Base-by-base conservation (phyloP, 2,113 vertebrate genomes). In the Seriola dumerili region DNA sequence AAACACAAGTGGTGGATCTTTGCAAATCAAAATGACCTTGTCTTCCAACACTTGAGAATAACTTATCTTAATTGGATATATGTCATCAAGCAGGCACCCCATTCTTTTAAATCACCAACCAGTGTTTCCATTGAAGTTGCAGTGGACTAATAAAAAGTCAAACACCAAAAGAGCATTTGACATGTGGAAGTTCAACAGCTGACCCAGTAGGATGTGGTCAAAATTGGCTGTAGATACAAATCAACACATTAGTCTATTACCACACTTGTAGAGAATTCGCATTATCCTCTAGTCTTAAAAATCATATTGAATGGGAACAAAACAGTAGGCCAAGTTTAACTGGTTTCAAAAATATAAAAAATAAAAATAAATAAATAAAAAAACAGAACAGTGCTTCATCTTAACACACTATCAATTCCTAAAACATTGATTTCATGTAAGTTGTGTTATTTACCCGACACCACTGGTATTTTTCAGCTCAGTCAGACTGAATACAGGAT, bases 231-330 rank as follows among this genome's bases (percentile, higher is more conserved):
- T 52, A 55, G 34, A 38, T 48, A 8, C 66, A 48, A 59, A 57
- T 48, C 1, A 12, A 40, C 21, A 19, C 2, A 17, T 11, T 1
- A 21, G 19, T 67, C 16, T 17, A 1, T n/a, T 10, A 12, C 2
- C 2, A 16, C 16, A 54, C 29, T 29, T 61, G 10, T 57, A 21
- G 44, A 38, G 58, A 25, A 14, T 68, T 29, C 23, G 32, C 13
- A 23, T 40, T n/a, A 29, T 61, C 42, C 34, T 59, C 36, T 66
- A 72, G 87, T 83, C 80, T 77, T 85, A 77, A 83, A 29, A 57
- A 19, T 42, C 11, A 3, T 38, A 29, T 21, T 50, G 7, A 36
- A 7, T 25, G 13, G 25, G n/a, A 73, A n/a, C 12, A 25, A 1
- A 8, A 46, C 55, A 21, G 23, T 54, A 59, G n/a, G 4, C 10